Evolutionary conservation across 2,888 invertebrate genomes (phyloP), one percentile per base, ranked within the genome.

Genomic region (Coecobrya sp.): DNA sequence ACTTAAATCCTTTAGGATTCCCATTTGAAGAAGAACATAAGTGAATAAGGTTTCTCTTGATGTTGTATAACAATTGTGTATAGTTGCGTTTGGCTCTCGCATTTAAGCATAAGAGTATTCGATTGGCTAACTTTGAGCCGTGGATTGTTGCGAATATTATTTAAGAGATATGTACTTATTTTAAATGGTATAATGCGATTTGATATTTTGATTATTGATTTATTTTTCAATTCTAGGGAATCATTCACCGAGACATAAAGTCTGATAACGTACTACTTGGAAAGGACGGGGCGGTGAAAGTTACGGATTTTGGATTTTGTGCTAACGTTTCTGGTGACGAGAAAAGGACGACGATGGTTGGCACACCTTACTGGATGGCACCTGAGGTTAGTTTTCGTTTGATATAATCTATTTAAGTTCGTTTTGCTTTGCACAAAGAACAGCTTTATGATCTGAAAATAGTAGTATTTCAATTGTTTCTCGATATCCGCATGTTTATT

Each of bases 301-400:
- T 98, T 0, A 98, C 98, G 0, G 99, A 99, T 96, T 99, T 99
- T 96, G 99, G 99, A 10, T 99, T 99, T 96, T 99, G 99, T 96
- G 99, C 99, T 2, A 99, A 99, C 95, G 98, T 99, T 87, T 97
- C 98, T 65, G 98, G 98, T 0, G 99, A 99, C 95, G 98, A 99
- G 95, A 99, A 99, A 95, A 96, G 99, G n/a, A 98, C 98, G 95
- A 99, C 99, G 0, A 98, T 99, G 98, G 99, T 99, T 0, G 99
- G 99, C n/a, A 93, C 93, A 0, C 99, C 99, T 0, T 99, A 99
- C 95, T 99, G 99, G 99, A 99, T 99, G 99, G 94, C 94, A 19
- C 93, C 94, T n/a, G 94, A 94, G 93, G 93, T 92, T 79, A 73
- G 22, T 8, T 27, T 27, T 0, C 27, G 1, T 22, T 65, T 25